Base-by-base conservation (phyloP, 2,113 vertebrate species). In the Calonectris borealis region DNA sequence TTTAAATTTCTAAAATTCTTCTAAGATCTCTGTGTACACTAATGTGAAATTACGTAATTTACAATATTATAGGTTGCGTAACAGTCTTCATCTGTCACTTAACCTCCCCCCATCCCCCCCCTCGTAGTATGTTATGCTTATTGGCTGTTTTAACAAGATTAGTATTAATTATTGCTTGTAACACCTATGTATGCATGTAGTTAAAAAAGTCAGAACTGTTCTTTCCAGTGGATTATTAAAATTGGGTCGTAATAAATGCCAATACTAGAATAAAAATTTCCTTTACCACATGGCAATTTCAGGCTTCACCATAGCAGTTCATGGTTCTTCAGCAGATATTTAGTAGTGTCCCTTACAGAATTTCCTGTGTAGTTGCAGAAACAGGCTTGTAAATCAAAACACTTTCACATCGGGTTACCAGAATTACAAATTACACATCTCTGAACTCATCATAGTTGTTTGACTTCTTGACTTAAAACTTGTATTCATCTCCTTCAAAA, bases 91-190 rank as follows among this genome's bases (percentile, higher is more conserved):
- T 52, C 60, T 94, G 49, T 65, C 57, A 57, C 51, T 69, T 58
- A 55, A 51, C 36, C 36, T 38, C 2, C 4, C 16, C 13, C 40
- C 13, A 9, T 11, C 48, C 40, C 13, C 11, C 21, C 21, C 22
- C 4, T 2, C 16, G 46, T 46, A 11, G 18, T 65, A 49, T 65
- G 61, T 86, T 94, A 16, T 40, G 61, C 57, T 84, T 86, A 36
- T 84, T 71, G 79, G 40, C 94, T 92, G 72, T 49, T 92, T 55
- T 93, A 94, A 90, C 83, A 95, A 60, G 20, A 83, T 83, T 80
- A 60, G 40, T 81, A 40, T 78, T 88, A 94, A 73, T 83, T 49
- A 46, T 52, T 62, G 64, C 88, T 92, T 94, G 34, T 70, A 55
- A n/a, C 89, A 75, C 16, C 4, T 57, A n/a, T 6, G 3, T 64